A percentile compares a stretch with the other conserved stretches of the same genome.
These are phyloP conservation scores for Leptocoma aspasia DNA, from an alignment of 2,113 vertebrate species.

Conservation along the genomic window DNA sequence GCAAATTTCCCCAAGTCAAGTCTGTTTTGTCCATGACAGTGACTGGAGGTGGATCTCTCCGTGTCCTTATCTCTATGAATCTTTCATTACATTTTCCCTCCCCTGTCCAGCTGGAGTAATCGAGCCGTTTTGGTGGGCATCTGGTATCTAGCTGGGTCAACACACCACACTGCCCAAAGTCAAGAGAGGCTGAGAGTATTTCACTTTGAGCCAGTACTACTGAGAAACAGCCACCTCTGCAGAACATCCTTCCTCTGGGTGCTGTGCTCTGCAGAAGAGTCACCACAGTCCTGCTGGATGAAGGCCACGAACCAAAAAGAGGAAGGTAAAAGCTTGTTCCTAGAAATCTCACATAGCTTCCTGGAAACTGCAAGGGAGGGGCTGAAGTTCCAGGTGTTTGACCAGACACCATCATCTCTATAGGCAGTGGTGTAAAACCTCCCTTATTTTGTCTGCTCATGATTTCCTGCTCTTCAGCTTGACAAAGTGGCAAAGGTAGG, in stretches of 20 bases:
- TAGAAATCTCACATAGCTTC: background rate
- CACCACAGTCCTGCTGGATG: background rate
- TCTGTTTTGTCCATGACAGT: background rate
- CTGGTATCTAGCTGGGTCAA: background rate
- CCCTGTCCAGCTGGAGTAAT: background rate
- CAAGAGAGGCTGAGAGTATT: background rate
- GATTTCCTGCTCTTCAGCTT: background rate
- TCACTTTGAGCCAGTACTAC: background rate
- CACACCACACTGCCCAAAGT: background rate
- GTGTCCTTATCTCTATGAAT: background rate
- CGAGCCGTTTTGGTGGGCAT: background rate
- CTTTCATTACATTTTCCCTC: background rate
- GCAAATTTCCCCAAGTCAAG: background rate
- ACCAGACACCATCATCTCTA: background rate
- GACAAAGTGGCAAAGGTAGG: background rate
- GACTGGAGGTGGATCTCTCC: background rate
- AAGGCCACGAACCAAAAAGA: background rate
- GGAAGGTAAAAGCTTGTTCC: background rate
- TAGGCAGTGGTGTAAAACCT: background rate
- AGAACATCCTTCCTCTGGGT: background rate
- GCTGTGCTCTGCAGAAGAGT: rapidly evolving
- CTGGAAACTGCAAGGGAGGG: background rate
- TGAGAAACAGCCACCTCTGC: background rate
- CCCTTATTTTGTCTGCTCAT: background rate
- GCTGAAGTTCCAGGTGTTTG: background rate